These are phyloP conservation scores for Cremastobaeus sp. DNA, from an alignment of 2,888 invertebrate species.

Conservation along the genomic window DNA sequence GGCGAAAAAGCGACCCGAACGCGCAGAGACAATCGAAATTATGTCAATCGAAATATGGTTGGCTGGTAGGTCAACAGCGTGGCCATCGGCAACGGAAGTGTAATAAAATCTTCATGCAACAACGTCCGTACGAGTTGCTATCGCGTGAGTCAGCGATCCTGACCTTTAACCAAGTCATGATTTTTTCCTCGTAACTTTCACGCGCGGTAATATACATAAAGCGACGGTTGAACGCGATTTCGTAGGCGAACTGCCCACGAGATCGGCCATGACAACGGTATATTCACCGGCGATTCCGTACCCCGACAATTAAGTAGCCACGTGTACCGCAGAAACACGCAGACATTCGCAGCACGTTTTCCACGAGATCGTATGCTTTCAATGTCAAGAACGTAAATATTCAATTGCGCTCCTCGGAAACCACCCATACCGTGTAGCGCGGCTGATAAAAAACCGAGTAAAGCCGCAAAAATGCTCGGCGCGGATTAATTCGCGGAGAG, in stretches of 20 bases:
- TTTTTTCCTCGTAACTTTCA: constrained; percentile 55
- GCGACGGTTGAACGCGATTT: constrained; percentile 57
- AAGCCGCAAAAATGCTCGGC: constrained; percentile 21
- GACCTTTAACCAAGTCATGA: constrained; percentile 41
- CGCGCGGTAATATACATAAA: constrained; percentile 55
- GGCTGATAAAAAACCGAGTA: constrained; percentile 24
- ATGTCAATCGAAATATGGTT: constrained; percentile 21
- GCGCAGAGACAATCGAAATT: too few relatives aligned
- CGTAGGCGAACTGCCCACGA: constrained; percentile 58
- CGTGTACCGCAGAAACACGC: constrained; percentile 57
- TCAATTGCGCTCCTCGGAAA: constrained; percentile 52
- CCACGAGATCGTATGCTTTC: constrained; percentile 55
- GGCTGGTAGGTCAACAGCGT: constrained; percentile 15
- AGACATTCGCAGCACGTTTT: constrained; percentile 57
- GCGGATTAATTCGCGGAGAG: constrained; percentile 20
- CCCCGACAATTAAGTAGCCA: constrained; percentile 59
- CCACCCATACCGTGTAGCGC: constrained; percentile 53
- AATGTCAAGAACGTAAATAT: constrained; percentile 59
- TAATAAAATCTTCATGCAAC: constrained; percentile 47
- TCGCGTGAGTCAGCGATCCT: constrained; percentile 56
- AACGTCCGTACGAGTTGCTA: constrained; percentile 46
- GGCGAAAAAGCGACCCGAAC: neutral
- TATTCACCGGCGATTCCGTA: constrained; percentile 55
- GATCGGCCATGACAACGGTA: constrained; percentile 61
- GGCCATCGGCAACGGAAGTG: constrained; percentile 37